Base-by-base conservation (phyloP, 2,888 invertebrate genomes). In the Flexamia atlantica region DNA sequence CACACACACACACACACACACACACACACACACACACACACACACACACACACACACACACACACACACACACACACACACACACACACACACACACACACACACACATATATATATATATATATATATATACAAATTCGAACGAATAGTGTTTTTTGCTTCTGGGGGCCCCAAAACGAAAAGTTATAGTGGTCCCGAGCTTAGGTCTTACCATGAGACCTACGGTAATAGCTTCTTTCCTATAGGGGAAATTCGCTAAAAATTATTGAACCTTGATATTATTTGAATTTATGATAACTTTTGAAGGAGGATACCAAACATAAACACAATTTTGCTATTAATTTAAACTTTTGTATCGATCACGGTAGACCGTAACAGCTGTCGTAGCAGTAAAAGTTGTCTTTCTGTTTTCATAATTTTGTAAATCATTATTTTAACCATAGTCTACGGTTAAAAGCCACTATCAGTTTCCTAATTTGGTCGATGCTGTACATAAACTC, bases 51-150 rank as follows among this genome's bases (percentile, higher is more conserved):
- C 36, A 36, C 36, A 36, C 36, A 36, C 36, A 36, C 36, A 36
- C 36, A 36, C 36, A 36, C 36, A 36, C 36, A 36, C 36, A 36
- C 36, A 50, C 50, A 50, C 50, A 50, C 50, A 50, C 50, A 50
- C 50, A 50, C 50, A 50, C 50, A 50, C 50, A 50, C 50, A 50
- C 50, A 50, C 50, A 50, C 50, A 50, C n/a, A 50, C n/a, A 50
- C n/a, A 50, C n/a, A 50, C n/a, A 50, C 17, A 50, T 50, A 50
- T 50, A 50, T 50, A 50, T 50, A n/a, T 50, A 50, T 50, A 50
- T 50, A 50, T 50, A 50, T 50, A 50, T 14, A 50, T 14, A 50
- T 50, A 50, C 17, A n/a, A 50, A 50, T 50, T 50, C 17, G 50
- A 50, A 50, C 50, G 50, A n/a, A 50, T 50, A n/a, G 4, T 50